A percentile compares a stretch with the other conserved stretches of the same genome.
These are phyloP conservation scores for Setophaga kirtlandii DNA, from an alignment of 2,113 vertebrate species.

Conservation along the genomic window DNA sequence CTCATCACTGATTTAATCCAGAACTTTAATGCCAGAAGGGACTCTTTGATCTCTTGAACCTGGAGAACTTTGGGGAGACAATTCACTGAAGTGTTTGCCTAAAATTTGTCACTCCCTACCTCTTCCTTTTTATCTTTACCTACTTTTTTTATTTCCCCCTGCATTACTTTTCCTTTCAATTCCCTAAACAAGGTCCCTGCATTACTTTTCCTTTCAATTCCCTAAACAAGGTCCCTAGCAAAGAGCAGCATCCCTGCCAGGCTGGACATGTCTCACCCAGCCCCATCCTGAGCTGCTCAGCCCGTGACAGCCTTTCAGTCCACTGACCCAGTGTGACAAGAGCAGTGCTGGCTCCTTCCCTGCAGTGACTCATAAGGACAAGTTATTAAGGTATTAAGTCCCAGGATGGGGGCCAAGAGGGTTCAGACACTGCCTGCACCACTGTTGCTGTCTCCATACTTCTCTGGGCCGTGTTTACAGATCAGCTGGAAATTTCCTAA, in stretches of 20 bases:
- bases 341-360: background rate
- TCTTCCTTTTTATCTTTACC: background rate
- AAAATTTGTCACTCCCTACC: background rate
- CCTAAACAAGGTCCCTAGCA: background rate
- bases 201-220: background rate
- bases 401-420: constrained; percentile 10
- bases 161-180: background rate
- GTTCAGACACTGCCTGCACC: background rate
- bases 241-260: accelerated
- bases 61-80: background rate
- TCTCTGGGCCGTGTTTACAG: background rate
- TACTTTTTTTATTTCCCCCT: accelerated
- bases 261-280: background rate
- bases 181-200: background rate
- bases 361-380: constrained; percentile 32
- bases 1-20: background rate
- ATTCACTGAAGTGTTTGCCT: background rate
- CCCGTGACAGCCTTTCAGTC: background rate
- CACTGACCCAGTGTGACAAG: constrained; percentile 11
- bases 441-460: background rate
- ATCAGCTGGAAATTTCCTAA: constrained; percentile 9
- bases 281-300: background rate
- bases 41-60: background rate
- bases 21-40: background rate
- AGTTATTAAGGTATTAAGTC: constrained; percentile 45